Evolutionary conservation across 2,797 vertebrate genomes (phyloP), one percentile per base, ranked within the genome.

Genomic region (Hyperoplus immaculatus): DNA sequence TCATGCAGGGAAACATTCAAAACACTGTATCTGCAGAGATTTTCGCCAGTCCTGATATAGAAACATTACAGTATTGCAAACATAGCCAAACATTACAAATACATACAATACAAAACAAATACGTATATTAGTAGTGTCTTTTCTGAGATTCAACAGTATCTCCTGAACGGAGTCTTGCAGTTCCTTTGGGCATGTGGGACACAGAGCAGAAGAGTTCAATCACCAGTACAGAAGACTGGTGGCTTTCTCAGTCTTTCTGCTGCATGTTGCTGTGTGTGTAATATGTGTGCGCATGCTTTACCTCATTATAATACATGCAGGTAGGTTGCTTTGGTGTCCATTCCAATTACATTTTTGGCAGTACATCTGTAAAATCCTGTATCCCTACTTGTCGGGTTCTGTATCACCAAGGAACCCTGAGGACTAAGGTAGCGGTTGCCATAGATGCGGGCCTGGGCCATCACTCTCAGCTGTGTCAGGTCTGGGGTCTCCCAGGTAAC

Each of bases 401-500:
- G 97, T 82, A 99, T 95, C 70, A 96, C 94, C 71, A 99, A 89
- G 0, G 96, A 96, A 0, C 98, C 98, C 80, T 97, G 96, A 9
- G 98, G 96, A 80, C 96, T 97, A 29, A 99, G 94, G 83, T 96
- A 96, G 64, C 95, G 94, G 93, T 98, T 97, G 49, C 98, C 97
- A 41, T 97, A 96, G 18, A 97, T 88, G 4, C 97, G 97, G 0
- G 96, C 94, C 47, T 97, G 96, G 15, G 90, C 58, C 68, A 94
- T 95, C 4, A 94, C 94, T 29, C 89, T 96, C 66, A 99, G 89
- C 54, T 94, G 95, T 0, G 93, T 94, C 84, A 94, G 93, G 85
- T 98, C 97, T 1, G 98, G 98, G 84, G 97, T 95, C 75, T 97
- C 96, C 98, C 98, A 99, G 0, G 93, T 94, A 66, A 99, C 87